phyloP scores from a whole-genome alignment of 2,888 invertebrate species.

The Rhodophaea formosa region DNA sequence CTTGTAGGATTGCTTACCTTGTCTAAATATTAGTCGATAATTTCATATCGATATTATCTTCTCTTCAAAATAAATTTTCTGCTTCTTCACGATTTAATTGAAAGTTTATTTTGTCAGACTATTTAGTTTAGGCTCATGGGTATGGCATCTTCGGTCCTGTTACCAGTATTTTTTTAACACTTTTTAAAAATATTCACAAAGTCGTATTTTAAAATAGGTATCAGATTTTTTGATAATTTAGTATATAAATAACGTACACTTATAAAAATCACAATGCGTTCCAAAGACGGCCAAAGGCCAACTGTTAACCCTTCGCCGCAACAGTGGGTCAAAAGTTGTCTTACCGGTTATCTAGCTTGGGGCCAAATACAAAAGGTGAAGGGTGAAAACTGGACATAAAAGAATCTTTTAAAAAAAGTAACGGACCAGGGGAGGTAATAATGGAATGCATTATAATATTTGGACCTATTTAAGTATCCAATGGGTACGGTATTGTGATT shows the following conservation, averaged over 20 bases:
- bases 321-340: conserved; percentile 73
- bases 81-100: too few species aligned
- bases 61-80: too few species aligned
- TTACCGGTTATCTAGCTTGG: conserved; percentile 77
- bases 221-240: too few species aligned
- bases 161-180: background rate
- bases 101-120: too few species aligned
- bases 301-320: conserved; percentile 69
- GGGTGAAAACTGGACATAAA: conserved; percentile 76
- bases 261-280: conserved; percentile 28
- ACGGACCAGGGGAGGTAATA: conserved; percentile 50
- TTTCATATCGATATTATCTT: too few species aligned
- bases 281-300: conserved; percentile 55
- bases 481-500: conserved; percentile 71
- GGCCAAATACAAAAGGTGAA: conserved; percentile 60
- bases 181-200: background rate
- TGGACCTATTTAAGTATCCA: conserved; percentile 81
- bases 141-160: too few species aligned
- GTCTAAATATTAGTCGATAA: too few species aligned
- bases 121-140: too few species aligned
- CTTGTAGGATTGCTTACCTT: background rate
- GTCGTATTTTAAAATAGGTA: too few species aligned
- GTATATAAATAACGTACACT: too few species aligned
- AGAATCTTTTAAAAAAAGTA: conserved; percentile 45
- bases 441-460: conserved; percentile 76